Base-by-base conservation (phyloP, 1,140 invertebrate species). In the Caenorhabditis brenneri region DNA sequence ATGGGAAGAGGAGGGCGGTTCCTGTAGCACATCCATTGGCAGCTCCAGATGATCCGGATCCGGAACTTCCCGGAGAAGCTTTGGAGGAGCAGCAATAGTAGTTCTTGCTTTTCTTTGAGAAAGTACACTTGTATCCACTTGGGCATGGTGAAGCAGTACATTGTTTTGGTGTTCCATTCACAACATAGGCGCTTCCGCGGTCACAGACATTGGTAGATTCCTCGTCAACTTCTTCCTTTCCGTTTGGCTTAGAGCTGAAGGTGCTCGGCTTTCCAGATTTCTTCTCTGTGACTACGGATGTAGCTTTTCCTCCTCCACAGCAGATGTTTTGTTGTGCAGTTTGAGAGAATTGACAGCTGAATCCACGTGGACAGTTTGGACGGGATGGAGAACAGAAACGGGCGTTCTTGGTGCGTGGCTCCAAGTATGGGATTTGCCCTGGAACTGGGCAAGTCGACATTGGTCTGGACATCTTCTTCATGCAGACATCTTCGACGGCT, bases 111-210 rank as follows among this genome's bases (percentile, higher is more conserved):
- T 55, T 81, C 60, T 88, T 88, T 12, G 89, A 91, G 82, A 90
- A 90, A 9, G 83, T 82, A 79, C 89, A 90, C 58, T 85, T 86
- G 86, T 88, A 89, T 55, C 86, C 82, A 36, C 31, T 33, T 31
- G 86, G 88, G 51, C 88, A 88, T 60, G 84, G 82, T n/a, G 69
- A 81, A 16, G 85, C 80, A 15, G 89, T 90, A 81, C 89, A 90
- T 33, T 89, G 90, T 46, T 90, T 87, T n/a, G 89, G 89, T 16
- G 82, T 65, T 53, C 88, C 89, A 55, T 85, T 88, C 5, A 90
- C 69, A 12, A 90, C 33, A 53, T 89, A 89, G 16, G 88, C 89
- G 27, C 80, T 84, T 46, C 89, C 89, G 19, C 83, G 80, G 15
- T 89, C 88, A 83, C 88, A 89, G 24, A 89, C 86, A 46, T 88